Evolutionary conservation across 2,888 invertebrate species (phyloP), one percentile per base, ranked within the genome.

Genomic region (Iphiclides podalirius): DNA sequence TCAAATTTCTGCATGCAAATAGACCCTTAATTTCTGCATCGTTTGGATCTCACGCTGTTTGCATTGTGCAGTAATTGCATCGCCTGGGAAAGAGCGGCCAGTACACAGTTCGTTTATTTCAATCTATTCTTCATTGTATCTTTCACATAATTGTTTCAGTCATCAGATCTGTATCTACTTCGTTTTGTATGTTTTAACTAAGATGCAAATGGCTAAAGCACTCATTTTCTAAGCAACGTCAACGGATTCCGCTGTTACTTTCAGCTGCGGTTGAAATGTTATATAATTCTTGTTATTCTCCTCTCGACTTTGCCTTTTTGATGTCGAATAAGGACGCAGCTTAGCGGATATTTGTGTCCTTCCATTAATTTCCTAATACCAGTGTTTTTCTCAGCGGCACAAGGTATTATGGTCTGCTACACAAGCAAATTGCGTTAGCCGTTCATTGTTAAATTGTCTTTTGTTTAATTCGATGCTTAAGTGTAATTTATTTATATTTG

Each of bases 361-460:
- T 12, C 34, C 12, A 15, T 26, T 40, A 20, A 28, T 41, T 41
- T n/a, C 47, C 36, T 42, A 48, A 48, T 42, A 37, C 37, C 20
- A 38, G 42, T 36, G 33, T 15, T 48, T 42, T 42, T 48, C 37
- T 33, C 23, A 48, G 15, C 37, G 14, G n/a, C 28, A 12, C 37
- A 15, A 42, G 48, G 48, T 17, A 48, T 37, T 48, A 48, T 36
- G 48, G 42, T 48, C 48, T 48, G 42, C 20, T 37, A 37, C 48
- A 42, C 41, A 33, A 33, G 14, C 9, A 42, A 42, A 48, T 42
- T 37, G 15, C 33, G 17, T 47, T 40, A n/a, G 31, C 17, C 37
- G 37, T 28, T 37, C 48, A 15, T 26, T 17, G 41, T 26, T 26
- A 17, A 33, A 39, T 20, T 39, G 28, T 28, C 28, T 9, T 28